Evolutionary conservation across 2,113 vertebrate species (phyloP), one percentile per base, ranked within the genome.

Genomic region (Antechinus stuartii): DNA sequence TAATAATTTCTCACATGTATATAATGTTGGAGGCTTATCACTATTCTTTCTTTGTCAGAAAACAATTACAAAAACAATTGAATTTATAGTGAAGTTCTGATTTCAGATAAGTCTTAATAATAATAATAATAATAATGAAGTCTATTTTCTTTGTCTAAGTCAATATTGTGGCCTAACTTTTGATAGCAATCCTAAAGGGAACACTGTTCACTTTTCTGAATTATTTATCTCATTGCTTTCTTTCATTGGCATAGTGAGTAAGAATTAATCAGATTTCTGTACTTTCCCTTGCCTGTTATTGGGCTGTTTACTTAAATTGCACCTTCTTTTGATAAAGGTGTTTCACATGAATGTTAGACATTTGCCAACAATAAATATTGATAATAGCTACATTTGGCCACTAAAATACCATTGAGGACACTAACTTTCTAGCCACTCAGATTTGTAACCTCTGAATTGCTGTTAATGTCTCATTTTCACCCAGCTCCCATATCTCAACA

Each of bases 1-100:
- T 76, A n/a, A 76, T 76, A n/a, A n/a, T 76, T 76, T 76, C 61
- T 76, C 0, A 3, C 3, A 46, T 12, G 2, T 61, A 46, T 25
- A 9, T 23, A 27, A 27, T 9, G 27, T n/a, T 0, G 30, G 22
- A 0, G 12, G 8, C 54, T 50, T 50, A 2, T 0, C 0, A 35
- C 1, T 16, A 3, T 30, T 5, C 42, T 30, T 47, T 76, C 35
- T 47, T 0, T 23, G 5, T 89, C 5, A 25, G 91, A 68, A 92
- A 10, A 42, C 30, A n/a, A 0, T n/a, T 76, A 76, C 12, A 76
- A n/a, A 76, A 23, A 16, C 19, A 42, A 0, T 0, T 90, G 47
- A 24, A 91, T 27, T 46, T 10, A n/a, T 14, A 22, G 5, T 56
- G 54, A 22, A 4, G 89, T 46, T 50, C 2, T 49, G 35, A 24